Evolutionary conservation across 1,140 invertebrate genomes (phyloP).

Genomic region (Aporrectodea caliginosa): DNA sequence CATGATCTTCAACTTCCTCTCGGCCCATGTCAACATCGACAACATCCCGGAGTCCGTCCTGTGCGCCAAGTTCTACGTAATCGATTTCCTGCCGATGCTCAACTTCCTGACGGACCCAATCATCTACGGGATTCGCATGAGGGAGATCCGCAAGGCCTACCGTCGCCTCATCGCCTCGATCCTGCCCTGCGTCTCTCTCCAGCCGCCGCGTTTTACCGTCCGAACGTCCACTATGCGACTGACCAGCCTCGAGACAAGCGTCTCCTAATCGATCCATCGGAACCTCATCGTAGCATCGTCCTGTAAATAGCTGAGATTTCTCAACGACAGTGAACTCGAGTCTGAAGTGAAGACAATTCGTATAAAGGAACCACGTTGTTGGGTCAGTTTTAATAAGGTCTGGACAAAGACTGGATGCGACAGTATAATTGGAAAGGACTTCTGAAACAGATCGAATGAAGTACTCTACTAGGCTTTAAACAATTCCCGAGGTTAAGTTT

Average conservation of each 20-base stretch:
- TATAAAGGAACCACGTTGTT: too few species aligned
- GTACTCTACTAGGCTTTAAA: too few species aligned
- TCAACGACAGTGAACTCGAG: too few species aligned
- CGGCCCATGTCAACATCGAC: constrained; percentile 24
- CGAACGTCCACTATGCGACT: background rate
- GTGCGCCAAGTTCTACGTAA: constrained; percentile 29
- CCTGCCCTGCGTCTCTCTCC: background rate
- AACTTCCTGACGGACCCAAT: constrained; percentile 34
- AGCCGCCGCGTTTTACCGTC: background rate
- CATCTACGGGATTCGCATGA: constrained; percentile 34
- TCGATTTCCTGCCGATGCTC: constrained; percentile 31
- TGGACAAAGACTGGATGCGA: too few species aligned
- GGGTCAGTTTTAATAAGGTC: too few species aligned
- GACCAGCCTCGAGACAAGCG: background rate
- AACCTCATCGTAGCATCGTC: too few species aligned
- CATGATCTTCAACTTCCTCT: constrained; percentile 30
- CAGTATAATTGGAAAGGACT: too few species aligned
- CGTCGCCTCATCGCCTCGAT: constrained; percentile 20
- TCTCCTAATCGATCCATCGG: background rate
- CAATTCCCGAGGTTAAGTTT: too few species aligned
- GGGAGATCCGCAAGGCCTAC: constrained; percentile 25
- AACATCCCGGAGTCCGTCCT: constrained; percentile 19
- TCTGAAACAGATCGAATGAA: too few species aligned
- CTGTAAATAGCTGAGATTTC: too few species aligned
- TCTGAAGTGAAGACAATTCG: too few species aligned